Evolutionary conservation across 2,888 invertebrate genomes (phyloP).

Genomic region (Venusia cambrica): DNA sequence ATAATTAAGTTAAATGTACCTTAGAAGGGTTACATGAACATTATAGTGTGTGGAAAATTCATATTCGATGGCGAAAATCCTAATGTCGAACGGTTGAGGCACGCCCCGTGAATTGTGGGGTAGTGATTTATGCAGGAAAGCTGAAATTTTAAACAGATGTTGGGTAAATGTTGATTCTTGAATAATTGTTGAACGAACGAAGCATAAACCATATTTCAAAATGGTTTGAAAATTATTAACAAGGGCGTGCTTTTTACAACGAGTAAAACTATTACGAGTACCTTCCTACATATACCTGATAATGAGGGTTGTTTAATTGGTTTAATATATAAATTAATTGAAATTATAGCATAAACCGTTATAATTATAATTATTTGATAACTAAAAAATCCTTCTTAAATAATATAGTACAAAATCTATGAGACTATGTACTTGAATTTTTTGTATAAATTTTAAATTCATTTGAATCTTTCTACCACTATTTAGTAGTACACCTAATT

Average conservation of each 20-base stretch:
- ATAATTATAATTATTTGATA: no score
- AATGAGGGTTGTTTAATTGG: no score
- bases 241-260: background rate
- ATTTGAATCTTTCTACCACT: no score
- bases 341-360: no score
- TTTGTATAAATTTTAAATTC: no score
- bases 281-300: no score
- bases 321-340: no score
- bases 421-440: no score
- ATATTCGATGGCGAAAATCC: constrained; percentile 70
- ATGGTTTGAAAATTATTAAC: background rate
- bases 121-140: constrained; percentile 51
- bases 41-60: constrained; percentile 67
- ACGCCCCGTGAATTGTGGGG: constrained; percentile 64
- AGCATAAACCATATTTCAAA: constrained; percentile 1
- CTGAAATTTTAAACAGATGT: constrained; percentile 25
- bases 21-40: constrained; percentile 58
- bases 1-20: constrained; percentile 78
- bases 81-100: constrained; percentile 44
- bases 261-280: no score
- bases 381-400: no score
- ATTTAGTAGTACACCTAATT: no score
- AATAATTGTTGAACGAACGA: constrained; percentile 11
- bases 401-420: no score
- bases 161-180: constrained; percentile 16